Conservation (phyloP, 2,113 vertebrate genomes). For the Coreoperca whiteheadi region DNA sequence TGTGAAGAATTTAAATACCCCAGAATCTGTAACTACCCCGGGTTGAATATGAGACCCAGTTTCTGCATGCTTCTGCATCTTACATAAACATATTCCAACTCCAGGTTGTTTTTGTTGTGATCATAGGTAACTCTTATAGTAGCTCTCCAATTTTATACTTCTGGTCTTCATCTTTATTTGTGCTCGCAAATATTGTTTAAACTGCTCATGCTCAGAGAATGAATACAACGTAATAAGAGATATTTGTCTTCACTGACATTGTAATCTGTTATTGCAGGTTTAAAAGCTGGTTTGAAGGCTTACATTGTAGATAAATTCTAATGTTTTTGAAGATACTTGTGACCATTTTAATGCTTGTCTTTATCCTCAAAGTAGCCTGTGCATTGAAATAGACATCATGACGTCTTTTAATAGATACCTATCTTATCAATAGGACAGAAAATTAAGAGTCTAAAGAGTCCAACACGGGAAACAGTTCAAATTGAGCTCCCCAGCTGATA, state of each 20-base stretch:
- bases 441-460: not conserved
- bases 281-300: not conserved
- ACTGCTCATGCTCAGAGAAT: not conserved
- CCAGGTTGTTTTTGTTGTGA: too few relatives aligned
- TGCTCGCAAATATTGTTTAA: not conserved
- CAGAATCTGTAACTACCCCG: not conserved
- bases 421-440: not conserved
- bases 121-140: too few relatives aligned
- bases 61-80: too few relatives aligned
- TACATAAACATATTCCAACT: too few relatives aligned
- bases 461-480: not conserved
- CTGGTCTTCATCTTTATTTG: too few relatives aligned
- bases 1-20: not conserved
- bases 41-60: not conserved
- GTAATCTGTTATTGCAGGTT: not conserved
- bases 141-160: too few relatives aligned
- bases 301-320: not conserved
- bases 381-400: not conserved
- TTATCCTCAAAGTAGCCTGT: not conserved
- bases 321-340: not conserved
- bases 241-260: not conserved
- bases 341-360: not conserved
- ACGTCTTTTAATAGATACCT: not conserved
- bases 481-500: slow-evolving; percentile 9
- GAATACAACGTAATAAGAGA: not conserved